Evolutionary conservation across 2,797 vertebrate species (phyloP).

Genomic region (Chelon auratus): DNA sequence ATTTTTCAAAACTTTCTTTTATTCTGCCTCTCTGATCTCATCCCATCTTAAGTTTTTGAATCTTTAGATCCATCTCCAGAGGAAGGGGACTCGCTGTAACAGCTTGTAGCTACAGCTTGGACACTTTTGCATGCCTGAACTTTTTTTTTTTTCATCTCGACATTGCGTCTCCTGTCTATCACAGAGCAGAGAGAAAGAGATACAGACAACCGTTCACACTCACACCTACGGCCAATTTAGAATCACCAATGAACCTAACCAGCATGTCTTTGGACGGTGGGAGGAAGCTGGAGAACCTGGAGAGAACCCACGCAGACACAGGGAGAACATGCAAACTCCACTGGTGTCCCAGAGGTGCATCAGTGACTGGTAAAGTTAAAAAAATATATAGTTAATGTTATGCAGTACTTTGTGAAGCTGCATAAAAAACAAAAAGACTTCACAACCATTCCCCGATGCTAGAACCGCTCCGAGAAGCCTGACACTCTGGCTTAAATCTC

Average conservation of each 20-base stretch:
- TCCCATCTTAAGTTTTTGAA: conserved; percentile 8
- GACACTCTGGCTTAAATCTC: conserved; percentile 29
- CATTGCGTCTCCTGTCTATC: too few relatives aligned
- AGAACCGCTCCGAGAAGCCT: conserved; percentile 1
- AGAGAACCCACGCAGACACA: too few relatives aligned
- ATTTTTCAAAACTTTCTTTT: conserved; percentile 43
- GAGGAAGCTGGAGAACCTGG: too few relatives aligned
- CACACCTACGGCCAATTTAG: too few relatives aligned
- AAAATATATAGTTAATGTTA: neutral
- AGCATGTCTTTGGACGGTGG: too few relatives aligned
- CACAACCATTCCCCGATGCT: neutral
- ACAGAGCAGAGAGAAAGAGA: too few relatives aligned
- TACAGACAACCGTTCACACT: too few relatives aligned
- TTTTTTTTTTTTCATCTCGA: neutral
- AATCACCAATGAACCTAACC: too few relatives aligned
- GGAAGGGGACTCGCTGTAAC: conserved; percentile 2
- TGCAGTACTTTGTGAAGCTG: neutral
- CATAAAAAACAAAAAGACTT: neutral
- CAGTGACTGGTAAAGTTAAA: neutral
- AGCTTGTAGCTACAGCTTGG: conserved; percentile 29
- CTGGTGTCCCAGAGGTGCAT: neutral
- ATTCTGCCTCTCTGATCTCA: conserved; percentile 47
- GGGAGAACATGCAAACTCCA: too few relatives aligned
- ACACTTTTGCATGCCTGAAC: conserved; percentile 11
- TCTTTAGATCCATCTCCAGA: conserved; percentile 29